These are phyloP conservation scores for Formica exsecta DNA, from an alignment of 1,140 invertebrate species.

Conservation along the genomic window DNA sequence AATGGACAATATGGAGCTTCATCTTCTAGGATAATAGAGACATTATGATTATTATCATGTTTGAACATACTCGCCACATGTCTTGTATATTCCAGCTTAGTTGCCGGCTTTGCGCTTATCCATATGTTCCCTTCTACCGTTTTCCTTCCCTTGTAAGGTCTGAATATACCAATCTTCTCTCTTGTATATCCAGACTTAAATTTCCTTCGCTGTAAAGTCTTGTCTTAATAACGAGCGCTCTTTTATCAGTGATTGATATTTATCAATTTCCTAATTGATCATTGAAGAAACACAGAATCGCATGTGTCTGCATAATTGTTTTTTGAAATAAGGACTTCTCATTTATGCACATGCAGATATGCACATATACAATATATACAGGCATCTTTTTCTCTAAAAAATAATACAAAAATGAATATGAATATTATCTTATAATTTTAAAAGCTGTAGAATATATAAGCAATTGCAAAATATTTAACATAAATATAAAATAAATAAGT, in stretches of 20 bases:
- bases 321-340: not conserved
- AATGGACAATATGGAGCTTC: conserved; percentile 27
- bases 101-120: conserved; percentile 44
- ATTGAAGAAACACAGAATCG: not conserved
- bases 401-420: not conserved
- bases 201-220: not conserved
- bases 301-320: not conserved
- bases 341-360: not conserved
- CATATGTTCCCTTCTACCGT: conserved; percentile 10
- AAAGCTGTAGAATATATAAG: not conserved
- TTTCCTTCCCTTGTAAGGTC: conserved; percentile 18
- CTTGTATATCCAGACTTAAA: conserved; percentile 8
- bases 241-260: not conserved
- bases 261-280: not conserved
- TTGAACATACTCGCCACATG: conserved; percentile 46
- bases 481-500: conserved; percentile 13
- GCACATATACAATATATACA: not conserved
- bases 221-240: not conserved
- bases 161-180: conserved; percentile 27
- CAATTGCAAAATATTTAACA: not conserved
- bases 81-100: conserved; percentile 55
- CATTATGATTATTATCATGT: conserved; percentile 57
- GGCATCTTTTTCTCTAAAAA: too few species aligned
- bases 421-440: not conserved
- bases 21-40: conserved; percentile 51